Percentiles rank a stretch among this genome's conserved stretches.
Evolutionary conservation across 92 coral and sea anemone species (phyloP).

Genomic region (Epizoanthus illoricatus): DNA sequence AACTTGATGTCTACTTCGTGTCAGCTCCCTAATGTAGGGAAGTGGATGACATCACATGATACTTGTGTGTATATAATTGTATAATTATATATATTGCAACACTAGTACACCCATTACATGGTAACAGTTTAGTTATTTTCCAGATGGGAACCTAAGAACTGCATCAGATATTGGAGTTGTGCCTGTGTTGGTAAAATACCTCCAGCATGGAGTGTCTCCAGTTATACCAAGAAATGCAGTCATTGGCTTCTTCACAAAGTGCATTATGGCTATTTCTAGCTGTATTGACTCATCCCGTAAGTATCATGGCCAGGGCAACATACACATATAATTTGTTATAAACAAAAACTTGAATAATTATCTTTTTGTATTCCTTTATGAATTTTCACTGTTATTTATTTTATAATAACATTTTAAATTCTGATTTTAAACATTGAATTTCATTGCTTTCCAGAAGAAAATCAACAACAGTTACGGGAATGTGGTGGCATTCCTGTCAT

Average conservation of each 20-base stretch:
- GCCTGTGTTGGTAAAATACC: background rate
- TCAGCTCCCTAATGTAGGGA: too few relatives aligned
- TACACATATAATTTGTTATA: too few relatives aligned
- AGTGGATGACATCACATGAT: too few relatives aligned
- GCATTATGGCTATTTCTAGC: conserved; percentile 1
- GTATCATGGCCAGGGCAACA: too few relatives aligned
- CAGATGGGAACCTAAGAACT: conserved; percentile 2
- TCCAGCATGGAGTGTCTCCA: conserved; percentile 4
- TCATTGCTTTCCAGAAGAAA: background rate
- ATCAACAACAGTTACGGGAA: conserved; percentile 3
- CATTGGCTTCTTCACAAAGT: background rate
- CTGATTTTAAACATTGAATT: background rate
- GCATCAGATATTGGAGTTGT: conserved; percentile 10
- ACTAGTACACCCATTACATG: background rate
- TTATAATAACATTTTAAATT: background rate
- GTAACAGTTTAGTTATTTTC: background rate
- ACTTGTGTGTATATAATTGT: too few relatives aligned
- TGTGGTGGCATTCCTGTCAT: background rate
- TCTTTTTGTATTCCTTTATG: too few relatives aligned
- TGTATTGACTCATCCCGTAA: background rate
- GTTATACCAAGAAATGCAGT: background rate
- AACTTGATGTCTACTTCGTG: too few relatives aligned
- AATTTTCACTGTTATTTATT: too few relatives aligned
- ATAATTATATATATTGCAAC: too few relatives aligned
- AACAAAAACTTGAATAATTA: too few relatives aligned